Conservation (phyloP, 2,113 vertebrate species). For the Colinus virginianus region DNA sequence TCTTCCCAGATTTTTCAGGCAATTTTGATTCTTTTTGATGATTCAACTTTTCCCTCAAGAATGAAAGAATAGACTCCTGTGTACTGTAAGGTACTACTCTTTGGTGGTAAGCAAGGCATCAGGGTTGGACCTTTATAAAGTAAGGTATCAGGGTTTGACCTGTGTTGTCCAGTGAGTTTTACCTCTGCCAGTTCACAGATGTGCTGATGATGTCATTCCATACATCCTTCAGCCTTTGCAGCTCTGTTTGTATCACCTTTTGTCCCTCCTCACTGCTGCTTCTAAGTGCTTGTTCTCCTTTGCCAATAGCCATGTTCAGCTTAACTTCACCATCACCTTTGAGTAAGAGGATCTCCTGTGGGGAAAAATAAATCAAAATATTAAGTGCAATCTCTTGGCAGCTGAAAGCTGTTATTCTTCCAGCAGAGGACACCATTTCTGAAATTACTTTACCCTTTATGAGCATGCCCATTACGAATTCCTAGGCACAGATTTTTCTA, state of each 20-base stretch:
- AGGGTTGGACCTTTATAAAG: neutral
- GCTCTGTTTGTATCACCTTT: slow-evolving; percentile 85
- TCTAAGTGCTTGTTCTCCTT: slow-evolving; percentile 89
- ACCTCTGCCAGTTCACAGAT: slow-evolving; percentile 91
- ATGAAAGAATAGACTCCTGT: neutral
- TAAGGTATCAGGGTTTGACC: neutral
- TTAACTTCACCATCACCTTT: slow-evolving; percentile 97
- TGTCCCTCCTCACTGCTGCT: slow-evolving; percentile 85
- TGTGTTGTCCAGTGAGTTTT: slow-evolving; percentile 2
- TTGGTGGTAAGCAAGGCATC: neutral
- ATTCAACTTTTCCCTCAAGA: neutral
- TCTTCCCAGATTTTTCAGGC: neutral
- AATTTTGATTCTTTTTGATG: neutral
- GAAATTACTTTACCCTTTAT: neutral
- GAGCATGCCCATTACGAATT: neutral
- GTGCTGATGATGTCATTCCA: slow-evolving; percentile 88
- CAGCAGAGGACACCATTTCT: neutral
- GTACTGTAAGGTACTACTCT: neutral
- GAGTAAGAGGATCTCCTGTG: slow-evolving; percentile 94
- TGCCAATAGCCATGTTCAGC: slow-evolving; percentile 94
- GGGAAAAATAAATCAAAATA: slow-evolving; percentile 24
- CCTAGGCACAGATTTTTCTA: neutral
- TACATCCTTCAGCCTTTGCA: slow-evolving; percentile 86
- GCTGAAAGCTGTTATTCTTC: neutral
- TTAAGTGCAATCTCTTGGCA: neutral